Evolutionary conservation across 2,888 invertebrate genomes (phyloP).

Genomic region (Apotomis capreana): DNA sequence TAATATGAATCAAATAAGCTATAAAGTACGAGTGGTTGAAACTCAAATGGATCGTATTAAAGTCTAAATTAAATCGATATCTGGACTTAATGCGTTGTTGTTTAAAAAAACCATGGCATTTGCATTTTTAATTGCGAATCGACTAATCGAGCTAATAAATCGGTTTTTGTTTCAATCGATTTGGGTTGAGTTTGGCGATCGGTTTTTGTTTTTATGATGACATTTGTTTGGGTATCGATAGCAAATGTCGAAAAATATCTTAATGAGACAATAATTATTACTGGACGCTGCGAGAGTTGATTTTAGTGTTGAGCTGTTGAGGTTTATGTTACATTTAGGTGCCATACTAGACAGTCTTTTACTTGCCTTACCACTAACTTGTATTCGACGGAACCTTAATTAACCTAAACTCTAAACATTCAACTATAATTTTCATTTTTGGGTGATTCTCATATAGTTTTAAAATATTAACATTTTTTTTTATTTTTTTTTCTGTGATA

Average conservation of each 20-base stretch:
- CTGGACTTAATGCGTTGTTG: not conserved
- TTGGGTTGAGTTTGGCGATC: not conserved
- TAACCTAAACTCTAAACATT: too few relatives aligned
- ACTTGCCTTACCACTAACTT: too few relatives aligned
- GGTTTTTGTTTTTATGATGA: slow-evolving; percentile 12
- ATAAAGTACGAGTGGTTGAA: slow-evolving; percentile 1
- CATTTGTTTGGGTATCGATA: slow-evolving; percentile 2
- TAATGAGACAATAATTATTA: not conserved
- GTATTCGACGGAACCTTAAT: too few relatives aligned
- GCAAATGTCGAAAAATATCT: not conserved
- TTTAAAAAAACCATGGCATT: slow-evolving; percentile 13
- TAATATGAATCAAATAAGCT: not conserved
- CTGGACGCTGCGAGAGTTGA: not conserved
- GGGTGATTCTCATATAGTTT: too few relatives aligned
- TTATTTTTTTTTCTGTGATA: too few relatives aligned
- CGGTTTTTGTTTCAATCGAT: slow-evolving; percentile 26
- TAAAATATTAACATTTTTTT: too few relatives aligned
- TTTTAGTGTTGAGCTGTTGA: too few relatives aligned
- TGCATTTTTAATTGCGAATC: slow-evolving; percentile 37
- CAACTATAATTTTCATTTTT: too few relatives aligned
- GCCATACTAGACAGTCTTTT: too few relatives aligned
- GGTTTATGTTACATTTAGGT: too few relatives aligned
- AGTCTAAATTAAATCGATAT: slow-evolving; percentile 8
- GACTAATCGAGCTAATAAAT: slow-evolving; percentile 31
- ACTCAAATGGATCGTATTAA: slow-evolving; percentile 9